A percentile compares a stretch with the other conserved stretches of the same genome.
Conservation (phyloP, 2,797 vertebrate genomes). For the Chanos chanos region DNA sequence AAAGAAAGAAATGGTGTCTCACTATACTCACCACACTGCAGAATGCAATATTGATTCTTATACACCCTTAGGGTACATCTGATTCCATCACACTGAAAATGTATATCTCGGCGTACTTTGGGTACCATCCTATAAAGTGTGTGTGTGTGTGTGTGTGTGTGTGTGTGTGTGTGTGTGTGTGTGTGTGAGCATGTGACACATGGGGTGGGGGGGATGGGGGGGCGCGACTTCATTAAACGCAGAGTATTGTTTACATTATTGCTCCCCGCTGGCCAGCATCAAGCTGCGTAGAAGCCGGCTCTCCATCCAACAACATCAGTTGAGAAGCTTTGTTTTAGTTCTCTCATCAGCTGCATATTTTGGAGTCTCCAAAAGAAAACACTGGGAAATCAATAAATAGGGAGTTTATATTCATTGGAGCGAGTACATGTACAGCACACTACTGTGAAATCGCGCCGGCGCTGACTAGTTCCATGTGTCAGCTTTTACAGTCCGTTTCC, state of each 20-base stretch:
- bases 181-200: too few relatives aligned
- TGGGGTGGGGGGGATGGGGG: neutral
- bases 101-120: too few relatives aligned
- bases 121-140: too few relatives aligned
- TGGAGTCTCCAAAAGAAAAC: constrained; percentile 23
- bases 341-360: constrained; percentile 30
- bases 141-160: too few relatives aligned
- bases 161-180: too few relatives aligned
- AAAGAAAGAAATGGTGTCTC: neutral
- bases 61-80: too few relatives aligned
- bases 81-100: too few relatives aligned
- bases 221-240: constrained; percentile 3
- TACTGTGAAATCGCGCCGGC: constrained; percentile 61
- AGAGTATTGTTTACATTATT: constrained; percentile 10
- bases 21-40: neutral
- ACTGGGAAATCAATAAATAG: constrained; percentile 35
- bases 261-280: neutral
- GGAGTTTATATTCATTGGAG: constrained; percentile 62
- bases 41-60: too few relatives aligned
- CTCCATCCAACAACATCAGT: constrained; percentile 17
- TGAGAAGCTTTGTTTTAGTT: constrained; percentile 1
- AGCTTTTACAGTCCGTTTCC: constrained; percentile 67
- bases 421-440: constrained; percentile 43
- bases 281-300: neutral
- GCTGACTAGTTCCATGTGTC: constrained; percentile 70